A percentile compares a stretch with the other conserved stretches of the same genome.
These are phyloP conservation scores for Chloroceryle amazona DNA, from an alignment of 2,797 vertebrate genomes.

Conservation along the genomic window DNA sequence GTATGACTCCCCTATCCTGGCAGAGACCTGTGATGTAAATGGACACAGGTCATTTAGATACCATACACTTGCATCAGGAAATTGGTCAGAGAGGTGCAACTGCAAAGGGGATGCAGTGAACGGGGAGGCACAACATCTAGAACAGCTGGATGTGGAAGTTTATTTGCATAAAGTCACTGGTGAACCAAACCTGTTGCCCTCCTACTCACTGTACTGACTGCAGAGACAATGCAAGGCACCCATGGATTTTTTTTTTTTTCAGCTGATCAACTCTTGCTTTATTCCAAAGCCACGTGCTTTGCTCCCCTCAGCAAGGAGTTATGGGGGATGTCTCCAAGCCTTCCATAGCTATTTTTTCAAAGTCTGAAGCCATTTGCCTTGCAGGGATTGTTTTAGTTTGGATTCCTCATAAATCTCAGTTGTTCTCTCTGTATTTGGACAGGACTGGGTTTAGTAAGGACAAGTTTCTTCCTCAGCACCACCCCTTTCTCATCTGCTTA, in stretches of 20 bases:
- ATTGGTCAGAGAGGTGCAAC: not conserved
- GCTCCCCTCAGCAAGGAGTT: not conserved
- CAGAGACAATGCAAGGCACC: not conserved
- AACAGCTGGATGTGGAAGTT: not conserved
- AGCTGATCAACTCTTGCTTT: not conserved
- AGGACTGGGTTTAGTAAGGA: not conserved
- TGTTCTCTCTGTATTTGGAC: not conserved
- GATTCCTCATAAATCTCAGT: not conserved
- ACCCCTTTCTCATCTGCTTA: not conserved
- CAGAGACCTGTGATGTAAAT: accelerated
- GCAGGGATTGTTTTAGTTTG: not conserved
- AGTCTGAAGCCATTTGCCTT: not conserved
- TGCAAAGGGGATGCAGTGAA: not conserved
- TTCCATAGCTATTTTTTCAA: not conserved
- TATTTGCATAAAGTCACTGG: not conserved
- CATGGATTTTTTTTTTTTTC: not conserved
- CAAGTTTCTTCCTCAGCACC: not conserved
- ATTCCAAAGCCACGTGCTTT: not conserved
- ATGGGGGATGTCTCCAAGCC: not conserved
- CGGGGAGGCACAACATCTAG: not conserved
- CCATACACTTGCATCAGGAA: not conserved
- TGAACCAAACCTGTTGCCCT: not conserved
- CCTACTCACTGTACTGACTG: not conserved
- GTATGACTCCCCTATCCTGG: not conserved
- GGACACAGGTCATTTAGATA: no score